Evolutionary conservation across 2,888 invertebrate genomes (phyloP).

Genomic region (Orthosia incerta): DNA sequence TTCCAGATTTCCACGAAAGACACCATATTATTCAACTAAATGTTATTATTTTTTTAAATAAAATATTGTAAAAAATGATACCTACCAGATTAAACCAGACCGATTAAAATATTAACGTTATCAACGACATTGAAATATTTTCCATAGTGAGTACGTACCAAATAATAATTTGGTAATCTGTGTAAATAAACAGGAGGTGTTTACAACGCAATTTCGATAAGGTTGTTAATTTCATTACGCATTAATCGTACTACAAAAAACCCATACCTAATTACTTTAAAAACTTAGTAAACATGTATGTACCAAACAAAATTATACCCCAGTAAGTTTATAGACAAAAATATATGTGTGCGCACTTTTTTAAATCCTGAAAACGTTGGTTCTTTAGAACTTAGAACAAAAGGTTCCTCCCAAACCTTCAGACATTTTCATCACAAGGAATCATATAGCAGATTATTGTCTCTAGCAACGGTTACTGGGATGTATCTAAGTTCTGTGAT

Average conservation of each 20-base stretch:
- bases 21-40: background rate
- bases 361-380: too few species aligned
- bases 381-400: background rate
- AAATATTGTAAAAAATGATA: conserved; percentile 27
- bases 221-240: conserved; percentile 9
- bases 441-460: background rate
- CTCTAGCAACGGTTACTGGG: too few species aligned
- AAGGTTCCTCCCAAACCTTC: background rate
- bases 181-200: conserved; percentile 60
- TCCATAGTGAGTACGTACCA: conserved; percentile 40
- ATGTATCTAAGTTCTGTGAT: too few species aligned
- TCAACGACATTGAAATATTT: conserved; percentile 64
- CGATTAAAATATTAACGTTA: conserved; percentile 53
- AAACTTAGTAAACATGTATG: background rate
- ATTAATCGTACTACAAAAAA: background rate
- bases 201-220: conserved; percentile 23
- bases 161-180: conserved; percentile 54
- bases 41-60: conserved; percentile 13
- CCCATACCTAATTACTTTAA: background rate
- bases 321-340: background rate
- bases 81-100: conserved; percentile 13
- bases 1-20: conserved; percentile 14
- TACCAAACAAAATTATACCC: background rate
- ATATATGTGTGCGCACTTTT: background rate
- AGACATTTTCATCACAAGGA: background rate